Base-by-base conservation (phyloP, 2,888 invertebrate genomes). In the Adelphocoris suturalis region DNA sequence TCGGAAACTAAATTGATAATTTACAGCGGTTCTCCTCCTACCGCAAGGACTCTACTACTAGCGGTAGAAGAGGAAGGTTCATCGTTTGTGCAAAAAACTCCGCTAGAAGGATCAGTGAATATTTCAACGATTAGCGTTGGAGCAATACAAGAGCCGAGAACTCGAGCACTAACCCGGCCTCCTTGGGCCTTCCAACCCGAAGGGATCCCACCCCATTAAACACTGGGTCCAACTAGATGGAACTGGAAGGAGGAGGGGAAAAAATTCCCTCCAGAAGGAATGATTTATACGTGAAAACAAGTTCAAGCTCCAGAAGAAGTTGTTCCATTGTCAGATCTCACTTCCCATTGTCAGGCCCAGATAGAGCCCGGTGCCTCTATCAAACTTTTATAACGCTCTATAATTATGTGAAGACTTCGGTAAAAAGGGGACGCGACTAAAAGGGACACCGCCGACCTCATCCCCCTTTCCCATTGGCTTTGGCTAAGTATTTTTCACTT, bases 261-360 rank as follows among this genome's bases (percentile, higher is more conserved):
- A 88, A 88, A 88, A 88, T 4, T 27, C 61, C 28, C n/a, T 55
- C 28, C 28, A 23, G 23, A 57, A 37, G 55, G 88, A 78, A 88
- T 78, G 88, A 88, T 88, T 88, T 88, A 88, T 88, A 88, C 88
- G 88, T 88, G 78, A 88, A 88, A 88, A 88, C 88, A 88, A 88
- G 88, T 88, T 88, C 88, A 23, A 86, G 86, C 88, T 88, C 47
- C 85, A 28, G 61, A 80, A 88, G 88, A 88, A 88, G 88, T 88
- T 88, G 88, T 88, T 55, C 88, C 78, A 88, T 88, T 88, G 88
- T 88, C 88, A 88, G 78, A 88, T 88, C 78, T 78, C 76, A 88
- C 88, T 88, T 88, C 68, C 61, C 88, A 88, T 88, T 88, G 88
- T 88, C 78, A 88, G n/a, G 52, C 14, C 61, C 76, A 88, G 88